Evolutionary conservation across 2,888 invertebrate genomes (phyloP).

Genomic region (Magallana nippona): DNA sequence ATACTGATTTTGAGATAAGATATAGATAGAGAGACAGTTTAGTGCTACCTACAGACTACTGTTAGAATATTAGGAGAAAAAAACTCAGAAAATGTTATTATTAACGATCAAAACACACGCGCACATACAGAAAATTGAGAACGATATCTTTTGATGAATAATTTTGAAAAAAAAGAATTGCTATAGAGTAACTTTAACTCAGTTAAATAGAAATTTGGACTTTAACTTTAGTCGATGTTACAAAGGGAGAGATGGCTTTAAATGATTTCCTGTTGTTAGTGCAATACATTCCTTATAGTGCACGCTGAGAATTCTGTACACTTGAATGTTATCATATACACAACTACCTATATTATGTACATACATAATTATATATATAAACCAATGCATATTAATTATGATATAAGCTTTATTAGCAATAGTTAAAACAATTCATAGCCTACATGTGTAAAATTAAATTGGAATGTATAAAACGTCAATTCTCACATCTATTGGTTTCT

Average conservation of each 20-base stretch:
- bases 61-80: constrained; percentile 12
- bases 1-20: neutral
- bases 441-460: constrained; percentile 8
- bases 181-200: neutral
- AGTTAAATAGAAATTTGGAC: too few species aligned
- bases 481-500: constrained; percentile 21
- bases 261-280: neutral
- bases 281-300: constrained; percentile 12
- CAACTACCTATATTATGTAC: constrained; percentile 21
- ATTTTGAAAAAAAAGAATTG: neutral
- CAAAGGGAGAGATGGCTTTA: constrained; percentile 30
- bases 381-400: constrained; percentile 36
- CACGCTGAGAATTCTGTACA: neutral
- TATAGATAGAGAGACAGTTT: neutral
- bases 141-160: neutral
- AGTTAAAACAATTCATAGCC: constrained; percentile 28
- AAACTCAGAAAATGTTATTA: constrained; percentile 20
- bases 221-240: neutral
- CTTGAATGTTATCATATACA: constrained; percentile 6
- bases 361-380: constrained; percentile 19
- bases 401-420: constrained; percentile 40
- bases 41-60: constrained; percentile 9
- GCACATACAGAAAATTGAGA: constrained; percentile 27
- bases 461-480: constrained; percentile 34
- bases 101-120: neutral